Conservation (phyloP, 2,113 vertebrate genomes). For the Hoplias malabaricus region DNA sequence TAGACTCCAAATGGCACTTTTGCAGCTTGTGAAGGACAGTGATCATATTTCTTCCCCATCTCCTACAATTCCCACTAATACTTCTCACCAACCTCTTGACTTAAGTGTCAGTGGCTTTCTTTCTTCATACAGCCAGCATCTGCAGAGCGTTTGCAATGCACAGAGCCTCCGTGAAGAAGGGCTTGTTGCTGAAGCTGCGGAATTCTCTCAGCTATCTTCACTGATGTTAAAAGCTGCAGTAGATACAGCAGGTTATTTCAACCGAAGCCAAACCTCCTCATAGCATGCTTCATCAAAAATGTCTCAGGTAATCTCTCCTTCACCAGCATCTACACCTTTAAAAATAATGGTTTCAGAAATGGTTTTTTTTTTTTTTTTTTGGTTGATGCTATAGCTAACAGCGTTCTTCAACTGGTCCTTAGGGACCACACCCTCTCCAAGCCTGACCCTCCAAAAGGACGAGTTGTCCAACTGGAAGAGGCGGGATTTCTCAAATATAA, state of each 20-base stretch:
- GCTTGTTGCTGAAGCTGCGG: conserved; percentile 32
- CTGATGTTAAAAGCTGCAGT: conserved; percentile 27
- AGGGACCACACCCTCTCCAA: too few species aligned
- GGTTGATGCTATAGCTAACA: too few species aligned
- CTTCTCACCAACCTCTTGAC: conserved; percentile 12
- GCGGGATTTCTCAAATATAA: too few species aligned
- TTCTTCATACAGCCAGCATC: conserved; percentile 32
- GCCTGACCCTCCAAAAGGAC: too few species aligned
- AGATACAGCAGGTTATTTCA: conserved; percentile 21
- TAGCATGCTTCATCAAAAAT: not conserved
- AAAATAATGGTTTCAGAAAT: too few species aligned
- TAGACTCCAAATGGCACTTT: conserved; percentile 20
- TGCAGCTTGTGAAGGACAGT: conserved; percentile 27
- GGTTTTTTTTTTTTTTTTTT: too few species aligned
- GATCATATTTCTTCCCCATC: conserved; percentile 33
- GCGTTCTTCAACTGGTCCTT: too few species aligned
- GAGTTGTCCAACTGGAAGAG: too few species aligned
- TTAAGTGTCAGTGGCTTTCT: conserved; percentile 27
- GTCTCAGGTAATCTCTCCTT: not conserved
- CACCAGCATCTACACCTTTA: too few species aligned
- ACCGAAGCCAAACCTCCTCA: not conserved
- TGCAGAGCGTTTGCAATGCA: conserved; percentile 21
- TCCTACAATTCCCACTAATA: conserved; percentile 5
- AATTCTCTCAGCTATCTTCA: conserved; percentile 27
- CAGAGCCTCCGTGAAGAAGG: conserved; percentile 6